A percentile compares a stretch with the other conserved stretches of the same genome.
Conservation (phyloP, 1,140 invertebrate species). For the Solenopsis invicta region DNA sequence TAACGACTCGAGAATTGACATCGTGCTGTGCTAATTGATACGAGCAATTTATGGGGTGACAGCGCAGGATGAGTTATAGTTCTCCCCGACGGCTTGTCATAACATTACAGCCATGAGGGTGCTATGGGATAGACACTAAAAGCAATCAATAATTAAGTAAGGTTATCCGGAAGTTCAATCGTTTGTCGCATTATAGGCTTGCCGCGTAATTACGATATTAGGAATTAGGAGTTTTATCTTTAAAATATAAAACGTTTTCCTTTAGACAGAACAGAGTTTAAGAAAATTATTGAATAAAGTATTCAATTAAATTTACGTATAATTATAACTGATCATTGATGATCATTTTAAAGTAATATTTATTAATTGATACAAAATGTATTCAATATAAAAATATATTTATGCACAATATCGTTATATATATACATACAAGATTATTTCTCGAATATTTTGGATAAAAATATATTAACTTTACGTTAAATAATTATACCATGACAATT, state of each 20-base stretch:
- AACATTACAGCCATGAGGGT: conserved; percentile 34
- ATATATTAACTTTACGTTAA: not conserved
- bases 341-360: not conserved
- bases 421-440: not conserved
- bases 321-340: not conserved
- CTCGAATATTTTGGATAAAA: not conserved
- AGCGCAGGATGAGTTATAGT: conserved; percentile 30
- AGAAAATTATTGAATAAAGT: not conserved
- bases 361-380: not conserved
- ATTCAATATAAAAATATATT: not conserved
- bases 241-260: conserved; percentile 10
- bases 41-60: conserved; percentile 40
- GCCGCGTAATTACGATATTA: conserved; percentile 38
- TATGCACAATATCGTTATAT: too few species aligned
- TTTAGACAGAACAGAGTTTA: not conserved
- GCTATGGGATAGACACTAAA: conserved; percentile 14
- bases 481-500: conserved; percentile 4
- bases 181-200: conserved; percentile 45
- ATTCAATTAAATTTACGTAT: not conserved
- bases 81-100: conserved; percentile 47
- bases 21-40: conserved; percentile 28
- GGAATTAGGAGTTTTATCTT: conserved; percentile 28
- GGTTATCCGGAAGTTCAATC: conserved; percentile 65
- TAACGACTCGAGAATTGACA: conserved; percentile 14
- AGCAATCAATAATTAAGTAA: conserved; percentile 73